Evolutionary conservation across 2,888 invertebrate species (phyloP).

Genomic region (Ennomos quercinarius): DNA sequence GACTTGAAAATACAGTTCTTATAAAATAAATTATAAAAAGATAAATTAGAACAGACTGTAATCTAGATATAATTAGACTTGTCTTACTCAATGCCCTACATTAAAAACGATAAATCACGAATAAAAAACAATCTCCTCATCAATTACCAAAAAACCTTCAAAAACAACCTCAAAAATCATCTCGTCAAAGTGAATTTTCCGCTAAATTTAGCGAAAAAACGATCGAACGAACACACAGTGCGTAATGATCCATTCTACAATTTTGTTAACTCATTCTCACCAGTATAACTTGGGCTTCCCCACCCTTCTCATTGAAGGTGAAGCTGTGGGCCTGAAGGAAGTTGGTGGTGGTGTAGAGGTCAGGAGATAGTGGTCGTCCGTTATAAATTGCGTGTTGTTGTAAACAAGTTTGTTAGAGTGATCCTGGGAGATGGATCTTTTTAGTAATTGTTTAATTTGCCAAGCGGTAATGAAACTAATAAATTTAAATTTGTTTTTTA

Average conservation of each 20-base stretch:
- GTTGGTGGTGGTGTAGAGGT: conserved; percentile 4
- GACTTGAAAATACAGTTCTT: too few species aligned
- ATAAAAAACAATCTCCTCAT: conserved; percentile 2
- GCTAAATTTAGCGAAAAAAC: conserved; percentile 54
- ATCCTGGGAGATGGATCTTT: conserved; percentile 19
- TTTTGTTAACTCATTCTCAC: conserved; percentile 68
- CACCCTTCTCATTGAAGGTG: not conserved
- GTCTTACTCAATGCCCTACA: too few species aligned
- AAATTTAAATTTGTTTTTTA: not conserved
- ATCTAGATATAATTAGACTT: too few species aligned
- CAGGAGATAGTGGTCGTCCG: conserved; percentile 9
- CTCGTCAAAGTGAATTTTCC: conserved; percentile 52
- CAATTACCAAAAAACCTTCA: conserved; percentile 20
- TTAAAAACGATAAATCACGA: not conserved
- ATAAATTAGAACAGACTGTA: too few species aligned
- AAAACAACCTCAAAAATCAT: conserved; percentile 31
- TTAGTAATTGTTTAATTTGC: conserved; percentile 14
- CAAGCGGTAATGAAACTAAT: not conserved
- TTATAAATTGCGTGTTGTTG: conserved; percentile 29
- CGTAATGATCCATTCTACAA: conserved; percentile 70
- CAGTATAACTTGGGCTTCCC: conserved; percentile 43
- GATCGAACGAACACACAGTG: conserved; percentile 53
- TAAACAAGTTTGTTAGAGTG: conserved; percentile 32
- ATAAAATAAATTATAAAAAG: too few species aligned
- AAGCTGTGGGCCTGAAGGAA: conserved; percentile 2